Percentiles rank a stretch among this genome's conserved stretches.
These are phyloP conservation scores for Chymomyza fuscimana DNA, from an alignment of 2,888 invertebrate genomes.

Conservation along the genomic window DNA sequence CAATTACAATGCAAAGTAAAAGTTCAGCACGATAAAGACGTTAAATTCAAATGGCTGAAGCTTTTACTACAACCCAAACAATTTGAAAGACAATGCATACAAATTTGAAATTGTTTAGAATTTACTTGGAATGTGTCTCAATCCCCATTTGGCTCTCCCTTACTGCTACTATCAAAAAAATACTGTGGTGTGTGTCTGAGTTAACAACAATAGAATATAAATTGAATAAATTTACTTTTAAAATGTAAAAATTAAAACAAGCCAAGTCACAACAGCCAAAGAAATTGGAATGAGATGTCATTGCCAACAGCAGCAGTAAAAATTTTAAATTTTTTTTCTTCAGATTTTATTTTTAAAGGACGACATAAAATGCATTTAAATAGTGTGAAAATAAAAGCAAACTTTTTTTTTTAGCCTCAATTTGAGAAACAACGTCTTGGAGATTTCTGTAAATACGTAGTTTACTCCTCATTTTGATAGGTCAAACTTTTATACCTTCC, in stretches of 20 bases:
- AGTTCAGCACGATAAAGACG: background rate
- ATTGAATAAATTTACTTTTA: background rate
- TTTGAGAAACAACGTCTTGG: too few relatives aligned
- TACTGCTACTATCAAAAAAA: background rate
- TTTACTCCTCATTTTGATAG: too few relatives aligned
- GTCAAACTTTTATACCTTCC: too few relatives aligned
- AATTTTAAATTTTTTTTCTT: too few relatives aligned
- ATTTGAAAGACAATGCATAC: background rate
- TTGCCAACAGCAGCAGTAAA: too few relatives aligned
- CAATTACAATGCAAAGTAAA: background rate
- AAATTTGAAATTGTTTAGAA: background rate
- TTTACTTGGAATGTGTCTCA: background rate
- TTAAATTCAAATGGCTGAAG: background rate
- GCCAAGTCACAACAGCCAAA: background rate
- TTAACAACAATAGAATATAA: background rate
- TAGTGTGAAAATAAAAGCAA: too few relatives aligned
- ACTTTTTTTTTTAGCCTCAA: too few relatives aligned
- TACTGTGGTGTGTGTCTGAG: background rate
- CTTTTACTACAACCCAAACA: background rate
- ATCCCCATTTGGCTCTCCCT: background rate
- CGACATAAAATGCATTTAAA: too few relatives aligned
- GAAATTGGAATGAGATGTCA: background rate
- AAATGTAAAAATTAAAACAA: background rate
- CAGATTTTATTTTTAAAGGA: too few relatives aligned
- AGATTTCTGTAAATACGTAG: too few relatives aligned